Conservation (phyloP, 2,888 invertebrate species). For the Plebejus argus region DNA sequence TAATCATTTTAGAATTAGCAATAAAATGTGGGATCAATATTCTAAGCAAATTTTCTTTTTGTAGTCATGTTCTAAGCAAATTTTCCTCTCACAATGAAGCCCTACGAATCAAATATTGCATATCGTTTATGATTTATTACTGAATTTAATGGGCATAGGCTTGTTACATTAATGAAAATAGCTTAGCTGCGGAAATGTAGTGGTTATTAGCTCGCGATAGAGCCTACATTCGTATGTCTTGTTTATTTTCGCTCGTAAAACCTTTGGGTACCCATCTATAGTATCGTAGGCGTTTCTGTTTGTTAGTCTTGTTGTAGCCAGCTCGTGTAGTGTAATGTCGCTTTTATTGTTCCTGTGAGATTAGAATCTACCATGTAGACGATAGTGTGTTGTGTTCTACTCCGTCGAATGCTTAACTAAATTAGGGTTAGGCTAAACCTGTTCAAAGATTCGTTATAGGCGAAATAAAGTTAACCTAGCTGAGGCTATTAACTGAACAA, state of each 20-base stretch:
- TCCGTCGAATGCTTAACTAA: slow-evolving; percentile 20
- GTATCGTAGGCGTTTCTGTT: slow-evolving; percentile 33
- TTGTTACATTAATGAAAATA: slow-evolving; percentile 27
- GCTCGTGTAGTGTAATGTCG: slow-evolving; percentile 33
- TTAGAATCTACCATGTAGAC: slow-evolving; percentile 26
- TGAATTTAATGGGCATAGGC: slow-evolving; percentile 30
- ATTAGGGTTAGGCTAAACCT: slow-evolving; percentile 13
- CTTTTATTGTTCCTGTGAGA: slow-evolving; percentile 31
- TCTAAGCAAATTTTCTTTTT: slow-evolving; percentile 1
- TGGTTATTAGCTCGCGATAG: neutral
- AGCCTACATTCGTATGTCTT: neutral
- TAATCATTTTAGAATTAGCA: neutral
- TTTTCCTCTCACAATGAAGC: neutral
- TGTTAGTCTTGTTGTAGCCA: slow-evolving; percentile 32
- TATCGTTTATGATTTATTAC: slow-evolving; percentile 31
- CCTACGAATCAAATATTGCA: slow-evolving; percentile 28
- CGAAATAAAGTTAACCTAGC: neutral
- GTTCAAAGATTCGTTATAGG: neutral
- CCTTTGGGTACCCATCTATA: slow-evolving; percentile 30
- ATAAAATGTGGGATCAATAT: neutral
- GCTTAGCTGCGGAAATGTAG: neutral
- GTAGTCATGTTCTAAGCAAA: neutral
- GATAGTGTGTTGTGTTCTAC: slow-evolving; percentile 12
- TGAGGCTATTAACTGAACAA: neutral
- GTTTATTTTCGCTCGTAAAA: slow-evolving; percentile 29